phyloP scores from a whole-genome alignment of 2,888 invertebrate genomes.

The Drosophila anomalata region DNA sequence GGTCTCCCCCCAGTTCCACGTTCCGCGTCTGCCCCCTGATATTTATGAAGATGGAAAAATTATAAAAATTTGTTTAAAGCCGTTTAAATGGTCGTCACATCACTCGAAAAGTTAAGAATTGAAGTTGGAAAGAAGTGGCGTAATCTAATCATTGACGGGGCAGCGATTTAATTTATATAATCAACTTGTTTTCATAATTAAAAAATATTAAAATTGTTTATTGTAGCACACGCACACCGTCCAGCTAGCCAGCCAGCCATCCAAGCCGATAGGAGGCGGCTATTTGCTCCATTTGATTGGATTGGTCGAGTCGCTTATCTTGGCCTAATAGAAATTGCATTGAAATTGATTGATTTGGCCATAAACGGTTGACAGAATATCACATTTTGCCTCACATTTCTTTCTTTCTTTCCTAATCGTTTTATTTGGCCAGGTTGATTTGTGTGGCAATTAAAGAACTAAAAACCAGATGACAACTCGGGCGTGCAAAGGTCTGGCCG shows the following conservation, averaged over 20 bases:
- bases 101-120: conserved; percentile 54
- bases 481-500: conserved; percentile 24
- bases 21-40: neutral
- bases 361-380: conserved; percentile 55
- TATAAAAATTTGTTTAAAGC: conserved; percentile 78
- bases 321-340: conserved; percentile 78
- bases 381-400: conserved; percentile 18
- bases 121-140: conserved; percentile 21
- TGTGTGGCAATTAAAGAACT: conserved; percentile 13
- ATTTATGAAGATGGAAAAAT: conserved; percentile 56
- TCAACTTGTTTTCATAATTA: conserved; percentile 81
- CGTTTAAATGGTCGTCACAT: conserved; percentile 79
- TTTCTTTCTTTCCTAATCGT: conserved; percentile 59
- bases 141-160: conserved; percentile 73
- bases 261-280: conserved; percentile 15
- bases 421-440: conserved; percentile 53
- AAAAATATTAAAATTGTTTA: conserved; percentile 80
- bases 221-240: conserved; percentile 42
- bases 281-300: conserved; percentile 37
- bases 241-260: neutral
- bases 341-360: conserved; percentile 76
- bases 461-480: conserved; percentile 21
- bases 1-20: neutral
- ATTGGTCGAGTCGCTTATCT: conserved; percentile 42
- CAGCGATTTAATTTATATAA: conserved; percentile 81